Evolutionary conservation across 2,888 invertebrate species (phyloP), one percentile per base, ranked within the genome.

Genomic region (Escarpia spicata): DNA sequence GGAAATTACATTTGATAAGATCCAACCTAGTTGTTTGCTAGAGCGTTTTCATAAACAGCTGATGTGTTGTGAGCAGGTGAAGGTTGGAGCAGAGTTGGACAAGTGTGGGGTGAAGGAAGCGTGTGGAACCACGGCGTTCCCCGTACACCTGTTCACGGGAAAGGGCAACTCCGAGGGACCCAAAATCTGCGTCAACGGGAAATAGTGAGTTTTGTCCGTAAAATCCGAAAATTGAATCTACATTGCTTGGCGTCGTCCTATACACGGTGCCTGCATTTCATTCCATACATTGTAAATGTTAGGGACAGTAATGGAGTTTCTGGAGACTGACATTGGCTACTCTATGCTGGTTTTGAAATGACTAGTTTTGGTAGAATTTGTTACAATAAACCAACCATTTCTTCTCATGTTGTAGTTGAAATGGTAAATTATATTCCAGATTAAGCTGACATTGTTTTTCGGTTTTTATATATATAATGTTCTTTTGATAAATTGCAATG

Each of bases 131-230:
- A 94, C 96, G 91, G 95, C 96, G 37, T 96, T 97, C 94, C 95
- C 97, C 6, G 96, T 97, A 3, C 96, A 96, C 93, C 95, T 97
- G 31, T 97, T 96, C 95, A 96, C 97, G 0, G 97, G 97, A 0
- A 96, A 96, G 91, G 96, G 96, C 92, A 97, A 97, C 94, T 96
- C 96, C 91, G 97, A 97, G 92, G 95, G 96, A 93, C 97, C 97
- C 19, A 96, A 96, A 94, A 96, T 97, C 91, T 97, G 97, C 95
- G 96, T 97, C 60, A 96, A 96, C 94, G 97, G 97, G 31, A 96
- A 96, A 95, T 97, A 97, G 97, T 97, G 95, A 96, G 97, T 95
- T 89, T 26, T 52, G 12, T 26, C 3, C 0, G 1, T 15, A 90
- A 90, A 90, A 31, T 4, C 19, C 90, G 19, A 52, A 52, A 12